These are phyloP conservation scores for Pollenia griseotomentosa DNA, from an alignment of 2,888 invertebrate species.

Conservation along the genomic window DNA sequence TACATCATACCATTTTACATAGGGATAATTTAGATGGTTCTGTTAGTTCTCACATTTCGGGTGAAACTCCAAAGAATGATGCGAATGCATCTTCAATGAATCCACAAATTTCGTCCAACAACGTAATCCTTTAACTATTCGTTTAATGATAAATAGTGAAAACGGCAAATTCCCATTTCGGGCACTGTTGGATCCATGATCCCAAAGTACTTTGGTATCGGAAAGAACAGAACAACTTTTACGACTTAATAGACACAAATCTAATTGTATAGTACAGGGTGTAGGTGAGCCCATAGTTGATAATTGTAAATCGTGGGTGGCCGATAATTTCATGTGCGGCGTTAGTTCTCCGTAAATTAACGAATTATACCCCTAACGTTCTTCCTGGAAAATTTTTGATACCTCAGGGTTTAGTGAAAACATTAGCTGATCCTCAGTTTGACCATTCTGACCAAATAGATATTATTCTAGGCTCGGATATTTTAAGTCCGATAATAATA, in stretches of 20 bases:
- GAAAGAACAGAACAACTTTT: conserved; percentile 35
- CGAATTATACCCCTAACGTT: too few relatives aligned
- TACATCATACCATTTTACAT: too few relatives aligned
- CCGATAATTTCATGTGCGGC: conserved; percentile 32
- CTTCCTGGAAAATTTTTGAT: background rate
- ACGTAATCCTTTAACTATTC: conserved; percentile 15
- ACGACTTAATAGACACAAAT: conserved; percentile 13
- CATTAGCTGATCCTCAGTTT: conserved; percentile 51
- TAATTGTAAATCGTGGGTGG: background rate
- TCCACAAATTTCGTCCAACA: too few relatives aligned
- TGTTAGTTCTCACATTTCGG: too few relatives aligned
- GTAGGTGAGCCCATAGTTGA: background rate
- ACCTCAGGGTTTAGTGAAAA: background rate
- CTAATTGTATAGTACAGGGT: conserved; percentile 11
- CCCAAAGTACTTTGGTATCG: conserved; percentile 23
- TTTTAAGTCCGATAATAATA: conserved; percentile 18
- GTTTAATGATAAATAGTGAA: background rate
- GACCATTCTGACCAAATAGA: conserved; percentile 43
- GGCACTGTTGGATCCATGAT: conserved; percentile 31
- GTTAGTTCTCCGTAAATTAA: too few relatives aligned
- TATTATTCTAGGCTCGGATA: conserved; percentile 46
- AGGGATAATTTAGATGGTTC: too few relatives aligned
- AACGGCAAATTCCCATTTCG: conserved; percentile 21
- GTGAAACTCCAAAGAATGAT: too few relatives aligned
- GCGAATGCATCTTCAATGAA: too few relatives aligned